Evolutionary conservation across 2,888 invertebrate species (phyloP), one percentile per base, ranked within the genome.

Genomic region (Rhopalosiphum nymphaeae): DNA sequence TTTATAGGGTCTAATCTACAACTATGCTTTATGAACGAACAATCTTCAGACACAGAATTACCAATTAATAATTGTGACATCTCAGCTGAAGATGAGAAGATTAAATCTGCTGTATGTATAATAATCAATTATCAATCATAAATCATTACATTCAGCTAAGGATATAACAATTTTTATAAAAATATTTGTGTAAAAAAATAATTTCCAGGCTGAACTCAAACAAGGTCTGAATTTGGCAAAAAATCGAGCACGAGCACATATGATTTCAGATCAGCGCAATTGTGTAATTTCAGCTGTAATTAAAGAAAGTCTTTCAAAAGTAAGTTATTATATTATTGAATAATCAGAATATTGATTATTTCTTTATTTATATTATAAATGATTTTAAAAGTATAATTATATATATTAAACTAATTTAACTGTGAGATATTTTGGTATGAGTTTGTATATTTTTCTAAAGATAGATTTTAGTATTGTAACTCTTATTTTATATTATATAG

Each of bases 11-110:
- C 98, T 97, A 98, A 98, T 96, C 97, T 99, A 92, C 98, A 98
- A 97, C 98, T 99, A 95, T 99, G 99, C 96, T 99, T 98, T 96
- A 98, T 99, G 98, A 98, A 99, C 96, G 98, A 99, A 96, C 98
- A 98, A 94, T 97, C 97, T 94, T 98, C 98, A 92, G 96, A 97
- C 97, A 95, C 97, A 95, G 97, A 97, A 95, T 90, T 86, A 61
- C 85, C 90, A 42, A 42, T 49, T 61, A 94, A 90, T 53, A 85
- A 84, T 29, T 67, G 87, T 42, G 42, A 53, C 16, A 85, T 67
- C n/a, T 87, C 61, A 49, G 46, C n/a, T 84, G 88, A 89, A 44
- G 88, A 94, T 29, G 85, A 56, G 4, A 89, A 94, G 16, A 29
- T 94, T 29, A 93, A 89, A 49, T 78, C 84, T 88, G 26, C 78